Conservation (phyloP, 1,140 invertebrate species). For the Drosophila ogumai region DNA sequence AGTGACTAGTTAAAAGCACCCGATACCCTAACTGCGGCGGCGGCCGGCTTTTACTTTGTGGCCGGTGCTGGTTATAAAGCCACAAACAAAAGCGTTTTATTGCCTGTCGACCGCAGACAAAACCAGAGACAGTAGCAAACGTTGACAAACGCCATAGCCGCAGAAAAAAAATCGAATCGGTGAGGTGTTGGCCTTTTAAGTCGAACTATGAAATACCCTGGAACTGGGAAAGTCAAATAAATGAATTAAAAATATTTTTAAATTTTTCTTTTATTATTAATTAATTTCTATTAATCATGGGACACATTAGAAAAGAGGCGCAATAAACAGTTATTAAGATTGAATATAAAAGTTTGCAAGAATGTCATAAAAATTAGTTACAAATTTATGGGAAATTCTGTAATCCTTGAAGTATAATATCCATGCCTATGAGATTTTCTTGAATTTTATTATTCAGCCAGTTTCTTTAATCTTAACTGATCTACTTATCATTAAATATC, state of each 20-base stretch:
- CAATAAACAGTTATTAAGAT: too few relatives aligned
- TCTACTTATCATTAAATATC: too few relatives aligned
- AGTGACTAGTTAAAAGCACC: conserved; percentile 63
- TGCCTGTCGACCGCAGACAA: conserved; percentile 60
- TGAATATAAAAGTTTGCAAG: too few relatives aligned
- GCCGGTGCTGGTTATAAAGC: conserved; percentile 37
- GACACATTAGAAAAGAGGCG: too few relatives aligned
- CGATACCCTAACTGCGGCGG: conserved; percentile 22
- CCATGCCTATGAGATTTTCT: too few relatives aligned
- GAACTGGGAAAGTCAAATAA: fast-evolving
- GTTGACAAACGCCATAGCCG: conserved; percentile 36
- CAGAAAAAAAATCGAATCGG: conserved; percentile 22
- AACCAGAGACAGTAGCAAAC: conserved; percentile 40
- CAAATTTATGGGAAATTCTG: too few relatives aligned
- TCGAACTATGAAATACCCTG: conserved; percentile 2
- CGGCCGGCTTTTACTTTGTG: conserved; percentile 48
- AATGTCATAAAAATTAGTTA: neutral
- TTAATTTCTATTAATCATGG: neutral
- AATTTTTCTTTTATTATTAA: neutral
- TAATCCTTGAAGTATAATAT: too few relatives aligned
- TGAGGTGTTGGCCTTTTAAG: too few relatives aligned
- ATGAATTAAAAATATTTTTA: neutral
- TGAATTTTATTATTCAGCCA: too few relatives aligned
- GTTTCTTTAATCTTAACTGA: too few relatives aligned
- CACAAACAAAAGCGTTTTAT: conserved; percentile 73